These are phyloP conservation scores for Panopea generosa DNA, from an alignment of 2,888 invertebrate genomes.

Conservation along the genomic window DNA sequence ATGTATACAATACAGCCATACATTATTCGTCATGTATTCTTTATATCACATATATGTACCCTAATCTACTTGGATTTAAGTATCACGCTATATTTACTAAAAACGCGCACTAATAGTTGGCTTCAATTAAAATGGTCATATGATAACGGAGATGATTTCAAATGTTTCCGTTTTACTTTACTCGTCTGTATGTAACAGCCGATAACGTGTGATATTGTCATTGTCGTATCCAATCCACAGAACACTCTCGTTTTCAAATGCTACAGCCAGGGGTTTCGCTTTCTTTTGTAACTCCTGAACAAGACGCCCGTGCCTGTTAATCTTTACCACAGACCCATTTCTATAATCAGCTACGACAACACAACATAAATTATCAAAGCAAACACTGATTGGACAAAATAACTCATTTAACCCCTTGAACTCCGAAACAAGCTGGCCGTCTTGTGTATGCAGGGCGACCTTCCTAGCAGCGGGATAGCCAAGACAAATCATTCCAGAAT, in stretches of 20 bases:
- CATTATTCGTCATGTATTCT: too few species aligned
- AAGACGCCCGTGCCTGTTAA: background rate
- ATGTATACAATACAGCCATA: too few species aligned
- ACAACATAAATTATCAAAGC: background rate
- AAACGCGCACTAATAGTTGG: too few species aligned
- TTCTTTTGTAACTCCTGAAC: background rate
- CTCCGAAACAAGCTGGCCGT: background rate
- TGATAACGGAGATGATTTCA: too few species aligned
- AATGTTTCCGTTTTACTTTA: background rate
- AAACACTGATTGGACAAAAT: slow-evolving; percentile 12
- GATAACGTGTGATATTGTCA: too few species aligned
- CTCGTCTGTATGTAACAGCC: too few species aligned
- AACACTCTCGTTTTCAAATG: too few species aligned
- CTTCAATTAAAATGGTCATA: too few species aligned
- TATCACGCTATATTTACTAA: too few species aligned
- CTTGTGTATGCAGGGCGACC: background rate
- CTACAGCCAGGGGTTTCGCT: background rate
- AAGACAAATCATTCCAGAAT: slow-evolving; percentile 1
- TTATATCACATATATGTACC: too few species aligned
- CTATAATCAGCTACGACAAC: slow-evolving; percentile 5
- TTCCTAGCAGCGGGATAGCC: slow-evolving; percentile 7
- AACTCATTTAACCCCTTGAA: background rate
- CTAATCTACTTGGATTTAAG: too few species aligned
- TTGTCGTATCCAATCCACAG: too few species aligned
- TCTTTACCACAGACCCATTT: slow-evolving; percentile 1